Evolutionary conservation across 2,113 vertebrate species (phyloP), one percentile per base, ranked within the genome.

Genomic region (Lethenteron reissneri): DNA sequence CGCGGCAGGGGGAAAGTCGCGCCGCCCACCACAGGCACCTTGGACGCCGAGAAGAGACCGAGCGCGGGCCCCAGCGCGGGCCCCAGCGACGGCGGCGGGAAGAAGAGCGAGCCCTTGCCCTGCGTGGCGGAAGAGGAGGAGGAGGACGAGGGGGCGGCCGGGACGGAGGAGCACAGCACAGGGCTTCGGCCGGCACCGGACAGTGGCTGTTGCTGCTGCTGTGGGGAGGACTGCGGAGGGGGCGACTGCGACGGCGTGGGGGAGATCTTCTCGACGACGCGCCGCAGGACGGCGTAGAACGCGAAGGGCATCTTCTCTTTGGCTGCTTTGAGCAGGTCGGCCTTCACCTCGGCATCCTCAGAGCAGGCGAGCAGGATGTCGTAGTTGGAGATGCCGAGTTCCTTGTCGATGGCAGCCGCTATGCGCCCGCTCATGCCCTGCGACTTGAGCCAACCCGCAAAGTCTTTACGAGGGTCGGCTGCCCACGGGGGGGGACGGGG

Each of bases 261-360:
- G 25, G 64, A 68, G n/a, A 68, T 68, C 64, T 68, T 68, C 64
- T 68, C 64, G 25, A 68, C 64, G 10, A 68, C 64, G 9, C 64
- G 64, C 25, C 64, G 64, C 9, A 68, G 64, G 25, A 68, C 64
- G 25, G 64, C 64, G 25, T 68, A 68, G 64, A 17, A 68, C 9
- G 64, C 64, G 25, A 68, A 68, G 64, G 64, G 64, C 64, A 68
- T n/a, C 64, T 68, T 68, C 25, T 68, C 64, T 68, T 68, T 68
- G 8, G 64, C 64, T 11, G 64, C 64, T 11, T 68, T 68, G n/a
- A 68, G 64, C n/a, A 68, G 25, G 64, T 68, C 64, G 9, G 64
- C 64, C 64, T 68, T n/a, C n/a, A 68, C 25, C 10, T 68, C 64
- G 25, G 64, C 9, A 25, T 68, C 64, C 64, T 68, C 64, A 11